Evolutionary conservation across 2,888 invertebrate species (phyloP), one percentile per base, ranked within the genome.

Genomic region (Pristionchus entomophagus): DNA sequence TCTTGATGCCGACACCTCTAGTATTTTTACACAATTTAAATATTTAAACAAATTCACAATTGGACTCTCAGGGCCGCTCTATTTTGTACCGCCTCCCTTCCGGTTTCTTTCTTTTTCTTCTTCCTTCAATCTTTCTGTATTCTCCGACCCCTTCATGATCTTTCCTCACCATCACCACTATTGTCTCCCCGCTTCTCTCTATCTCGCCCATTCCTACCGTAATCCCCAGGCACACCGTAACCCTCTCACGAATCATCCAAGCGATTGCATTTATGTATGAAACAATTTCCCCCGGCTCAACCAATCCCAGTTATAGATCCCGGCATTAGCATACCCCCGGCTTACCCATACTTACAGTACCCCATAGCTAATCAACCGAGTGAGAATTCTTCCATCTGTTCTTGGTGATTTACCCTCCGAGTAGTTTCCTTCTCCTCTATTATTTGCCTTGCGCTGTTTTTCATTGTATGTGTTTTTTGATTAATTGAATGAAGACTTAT

Each of bases 281-380:
- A 65, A 32, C 35, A 65, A 65, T 65, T 65, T 29, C 56, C 56
- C 56, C 56, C 65, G 65, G 65, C 65, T 65, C 65, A 65, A 65
- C 65, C 65, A 35, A 65, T 35, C 65, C 32, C 35, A 65, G 19
- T 35, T 35, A 29, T 35, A 32, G 29, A 32, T 35, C 35, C 65
- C 65, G 65, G 65, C 65, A 65, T 65, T 65, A 65, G 65, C 10
- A 10, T 0, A 32, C 32, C 65, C 65, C 6, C 22, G 22, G 17
- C 51, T 22, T 22, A 51, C 22, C 51, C 19, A 51, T 29, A 59
- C 65, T 65, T 65, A 65, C 65, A 22, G 65, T 65, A 65, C 65
- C 35, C 65, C 22, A 2, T 65, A 65, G 65, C 35, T 29, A 65
- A 65, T 65, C 65, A 35, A 12, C 35, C 65, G 65, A 65, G 65